Evolutionary conservation across 1,140 invertebrate genomes (phyloP).

Genomic region (Anthonomus grandis): DNA sequence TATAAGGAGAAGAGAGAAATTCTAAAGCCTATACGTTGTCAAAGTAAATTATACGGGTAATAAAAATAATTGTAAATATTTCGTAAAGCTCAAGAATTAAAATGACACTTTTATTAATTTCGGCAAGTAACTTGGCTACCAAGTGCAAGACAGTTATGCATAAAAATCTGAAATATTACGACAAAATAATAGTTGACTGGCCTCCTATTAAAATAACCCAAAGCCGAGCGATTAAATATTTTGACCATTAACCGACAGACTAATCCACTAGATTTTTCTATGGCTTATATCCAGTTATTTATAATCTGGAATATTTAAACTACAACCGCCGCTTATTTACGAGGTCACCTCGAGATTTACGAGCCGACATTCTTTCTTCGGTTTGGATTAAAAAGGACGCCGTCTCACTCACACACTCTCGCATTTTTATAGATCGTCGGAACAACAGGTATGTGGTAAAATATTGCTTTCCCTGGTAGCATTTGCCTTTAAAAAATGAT

Average conservation of each 20-base stretch:
- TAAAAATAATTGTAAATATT: too few relatives aligned
- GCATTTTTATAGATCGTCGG: slow-evolving; percentile 44
- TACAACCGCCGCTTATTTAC: slow-evolving; percentile 51
- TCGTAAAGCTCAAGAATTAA: too few relatives aligned
- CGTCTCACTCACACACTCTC: slow-evolving; percentile 27
- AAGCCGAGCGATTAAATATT: too few relatives aligned
- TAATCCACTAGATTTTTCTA: slow-evolving; percentile 23
- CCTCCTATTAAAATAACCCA: too few relatives aligned
- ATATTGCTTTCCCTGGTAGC: slow-evolving; percentile 39
- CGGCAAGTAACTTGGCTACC: too few relatives aligned
- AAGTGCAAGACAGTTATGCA: too few relatives aligned
- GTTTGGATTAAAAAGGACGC: slow-evolving; percentile 45
- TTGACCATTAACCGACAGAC: slow-evolving; percentile 6
- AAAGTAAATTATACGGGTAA: too few relatives aligned
- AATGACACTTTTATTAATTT: too few relatives aligned
- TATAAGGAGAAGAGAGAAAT: too few relatives aligned
- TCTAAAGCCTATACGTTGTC: too few relatives aligned
- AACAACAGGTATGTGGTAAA: slow-evolving; percentile 45
- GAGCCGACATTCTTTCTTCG: slow-evolving; percentile 45
- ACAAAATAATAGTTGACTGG: too few relatives aligned
- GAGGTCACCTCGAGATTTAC: slow-evolving; percentile 50
- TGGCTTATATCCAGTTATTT: slow-evolving; percentile 46
- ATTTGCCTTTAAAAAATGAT: slow-evolving; percentile 38
- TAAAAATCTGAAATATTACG: too few relatives aligned
- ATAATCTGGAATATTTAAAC: slow-evolving; percentile 51